Evolutionary conservation across 2,797 vertebrate genomes (phyloP).

Genomic region (Adelosebastes latens): DNA sequence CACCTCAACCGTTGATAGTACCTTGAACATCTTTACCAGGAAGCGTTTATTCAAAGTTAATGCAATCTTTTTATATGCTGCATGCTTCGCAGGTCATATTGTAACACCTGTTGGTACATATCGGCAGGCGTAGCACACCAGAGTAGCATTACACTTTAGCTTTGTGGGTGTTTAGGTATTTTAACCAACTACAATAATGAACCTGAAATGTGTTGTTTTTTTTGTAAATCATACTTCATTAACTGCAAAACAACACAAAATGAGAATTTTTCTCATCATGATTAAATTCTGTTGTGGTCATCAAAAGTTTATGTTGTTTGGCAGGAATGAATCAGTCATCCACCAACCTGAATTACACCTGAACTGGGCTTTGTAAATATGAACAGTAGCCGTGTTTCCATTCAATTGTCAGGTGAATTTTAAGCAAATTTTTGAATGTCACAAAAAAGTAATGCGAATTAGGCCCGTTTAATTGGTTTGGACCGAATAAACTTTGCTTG

Average conservation of each 20-base stretch:
- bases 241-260: neutral
- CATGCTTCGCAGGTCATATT: conserved; percentile 63
- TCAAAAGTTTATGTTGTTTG: neutral
- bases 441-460: too few relatives aligned
- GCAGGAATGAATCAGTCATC: neutral
- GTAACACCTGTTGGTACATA: conserved; percentile 67
- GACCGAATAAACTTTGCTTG: too few relatives aligned
- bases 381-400: too few relatives aligned
- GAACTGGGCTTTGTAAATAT: neutral
- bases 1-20: neutral
- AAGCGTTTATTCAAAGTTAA: conserved; percentile 42
- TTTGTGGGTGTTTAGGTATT: neutral
- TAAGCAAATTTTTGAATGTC: too few relatives aligned
- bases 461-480: too few relatives aligned
- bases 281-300: neutral
- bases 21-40: conserved; percentile 50
- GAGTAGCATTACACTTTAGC: neutral
- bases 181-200: neutral
- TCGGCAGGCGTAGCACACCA: conserved; percentile 8
- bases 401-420: too few relatives aligned
- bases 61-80: conserved; percentile 60
- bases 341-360: neutral
- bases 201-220: neutral
- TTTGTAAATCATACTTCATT: neutral
- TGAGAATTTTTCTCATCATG: neutral